Percentiles rank a stretch among this genome's conserved stretches.
Evolutionary conservation across 2,797 vertebrate genomes (phyloP).

Genomic region (Alfaro cultratus): DNA sequence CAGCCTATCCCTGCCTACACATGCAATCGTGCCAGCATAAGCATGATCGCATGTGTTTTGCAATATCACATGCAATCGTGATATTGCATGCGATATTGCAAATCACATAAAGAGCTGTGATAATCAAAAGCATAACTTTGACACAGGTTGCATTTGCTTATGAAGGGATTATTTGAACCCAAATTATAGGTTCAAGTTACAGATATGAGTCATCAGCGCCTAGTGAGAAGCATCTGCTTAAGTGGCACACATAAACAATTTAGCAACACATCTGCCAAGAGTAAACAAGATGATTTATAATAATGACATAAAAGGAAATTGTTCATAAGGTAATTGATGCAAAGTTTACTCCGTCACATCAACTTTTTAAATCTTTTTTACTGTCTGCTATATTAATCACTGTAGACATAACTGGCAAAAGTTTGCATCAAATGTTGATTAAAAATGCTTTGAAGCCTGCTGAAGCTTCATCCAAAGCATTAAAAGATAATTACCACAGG

Average conservation of each 20-base stretch:
- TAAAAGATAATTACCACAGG: conserved; percentile 23
- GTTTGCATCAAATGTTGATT: conserved; percentile 37
- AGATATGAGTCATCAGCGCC: background rate
- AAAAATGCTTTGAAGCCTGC: conserved; percentile 37
- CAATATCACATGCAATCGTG: too few relatives aligned
- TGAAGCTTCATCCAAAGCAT: conserved; percentile 20
- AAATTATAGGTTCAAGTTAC: background rate
- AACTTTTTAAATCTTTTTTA: conserved; percentile 30
- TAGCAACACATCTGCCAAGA: background rate
- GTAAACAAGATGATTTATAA: background rate
- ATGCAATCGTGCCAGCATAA: too few relatives aligned
- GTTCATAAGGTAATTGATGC: conserved; percentile 6
- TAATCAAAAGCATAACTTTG: background rate
- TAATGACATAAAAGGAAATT: background rate
- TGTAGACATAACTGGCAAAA: conserved; percentile 14
- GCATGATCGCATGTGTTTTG: too few relatives aligned
- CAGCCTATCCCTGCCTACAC: background rate
- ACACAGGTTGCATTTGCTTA: background rate
- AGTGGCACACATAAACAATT: background rate
- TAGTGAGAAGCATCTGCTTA: background rate
- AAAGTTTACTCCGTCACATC: conserved; percentile 15
- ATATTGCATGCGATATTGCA: too few relatives aligned
- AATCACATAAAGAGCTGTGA: background rate
- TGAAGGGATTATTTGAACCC: background rate
- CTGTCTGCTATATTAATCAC: conserved; percentile 23